Base-by-base conservation (phyloP, 1,140 invertebrate genomes). In the Papilio xuthus region DNA sequence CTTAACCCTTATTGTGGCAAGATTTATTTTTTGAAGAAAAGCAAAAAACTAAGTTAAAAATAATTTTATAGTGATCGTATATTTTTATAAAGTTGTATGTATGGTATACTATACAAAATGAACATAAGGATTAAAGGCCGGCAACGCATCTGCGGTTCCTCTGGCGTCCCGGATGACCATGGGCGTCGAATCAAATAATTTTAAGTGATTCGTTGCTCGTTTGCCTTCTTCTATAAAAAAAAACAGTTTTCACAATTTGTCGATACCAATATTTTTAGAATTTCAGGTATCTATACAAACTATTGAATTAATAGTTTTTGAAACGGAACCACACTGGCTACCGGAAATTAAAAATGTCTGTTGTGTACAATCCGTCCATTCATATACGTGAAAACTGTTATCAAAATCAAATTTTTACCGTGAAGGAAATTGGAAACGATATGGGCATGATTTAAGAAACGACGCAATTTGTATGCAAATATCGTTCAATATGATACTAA, bases 281-380 rank as follows among this genome's bases (percentile, higher is more conserved):
- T 26, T 60, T 60, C 56, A 60, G 13, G 23, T 26, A 2, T 60
- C 20, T 12, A 60, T 13, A 60, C 56, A 60, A 56, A 26, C 56
- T 26, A 60, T 60, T 60, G 23, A 60, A 60, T 28, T 60, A 60
- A 60, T 23, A 60, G 20, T 60, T 60, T 60, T 60, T 12, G 0
- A 60, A 60, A 60, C 56, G 56, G 56, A 60, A 60, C 56, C 56
- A 60, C 23, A 60, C 56, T 60, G 56, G 56, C 10, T 10, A 60
- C 56, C 56, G 56, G 56, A 60, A 60, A 60, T 60, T 60, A 60
- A 60, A 60, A 60, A 28, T 60, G 56, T 60, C 56, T 60, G 56
- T 26, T 60, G 56, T 60, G 56, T 60, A 60, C 56, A 26, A 60
- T 60, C 56, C 23, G 20, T 60, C 4, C 13, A 26, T 60, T 60